Conservation (phyloP, 2,888 invertebrate species). For the Metalampra italica region DNA sequence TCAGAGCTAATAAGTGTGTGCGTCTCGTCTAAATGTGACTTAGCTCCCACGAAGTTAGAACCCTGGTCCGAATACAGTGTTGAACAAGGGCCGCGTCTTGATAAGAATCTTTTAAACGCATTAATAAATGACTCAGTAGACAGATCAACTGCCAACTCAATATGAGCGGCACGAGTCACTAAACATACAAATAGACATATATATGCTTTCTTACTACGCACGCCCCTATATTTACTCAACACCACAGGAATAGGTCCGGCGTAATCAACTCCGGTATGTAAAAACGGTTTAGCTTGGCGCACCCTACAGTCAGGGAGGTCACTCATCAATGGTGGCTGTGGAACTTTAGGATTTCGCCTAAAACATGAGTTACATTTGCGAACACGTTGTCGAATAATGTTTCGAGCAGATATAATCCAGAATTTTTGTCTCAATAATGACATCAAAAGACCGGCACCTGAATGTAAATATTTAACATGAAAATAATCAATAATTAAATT, state of each 20-base stretch:
- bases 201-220: constrained; percentile 13
- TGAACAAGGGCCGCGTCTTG: constrained; percentile 22
- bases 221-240: constrained; percentile 5
- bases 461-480: constrained; percentile 5
- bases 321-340: constrained; percentile 9
- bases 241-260: constrained; percentile 5
- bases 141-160: constrained; percentile 21
- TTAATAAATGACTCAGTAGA: constrained; percentile 25
- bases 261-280: constrained; percentile 9
- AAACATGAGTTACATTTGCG: constrained; percentile 3
- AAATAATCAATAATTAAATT: constrained; percentile 7
- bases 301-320: constrained; percentile 6
- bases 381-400: background rate
- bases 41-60: constrained; percentile 26
- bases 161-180: constrained; percentile 20
- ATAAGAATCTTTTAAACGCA: constrained; percentile 27
- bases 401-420: constrained; percentile 10
- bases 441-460: constrained; percentile 6
- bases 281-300: constrained; percentile 9
- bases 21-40: constrained; percentile 4
- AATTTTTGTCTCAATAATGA: constrained; percentile 6
- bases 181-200: constrained; percentile 23
- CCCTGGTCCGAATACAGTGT: constrained; percentile 27
- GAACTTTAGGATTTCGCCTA: background rate
- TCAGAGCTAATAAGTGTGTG: constrained; percentile 6